These are phyloP conservation scores for Cantharis nigra DNA, from an alignment of 2,888 invertebrate species.

Conservation along the genomic window DNA sequence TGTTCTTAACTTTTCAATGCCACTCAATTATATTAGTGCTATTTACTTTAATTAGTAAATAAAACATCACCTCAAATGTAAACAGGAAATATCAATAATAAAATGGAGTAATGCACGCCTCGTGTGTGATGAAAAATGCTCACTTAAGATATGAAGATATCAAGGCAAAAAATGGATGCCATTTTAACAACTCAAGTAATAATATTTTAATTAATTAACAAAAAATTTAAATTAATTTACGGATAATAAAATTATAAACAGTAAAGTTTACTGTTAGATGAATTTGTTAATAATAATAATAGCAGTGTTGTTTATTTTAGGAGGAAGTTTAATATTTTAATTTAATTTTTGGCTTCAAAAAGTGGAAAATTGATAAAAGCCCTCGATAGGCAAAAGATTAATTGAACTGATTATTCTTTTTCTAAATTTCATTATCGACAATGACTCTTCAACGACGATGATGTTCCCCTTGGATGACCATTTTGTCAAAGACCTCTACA, in stretches of 20 bases:
- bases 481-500: constrained; percentile 12
- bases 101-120: background rate
- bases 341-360: background rate
- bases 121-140: background rate
- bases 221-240: background rate
- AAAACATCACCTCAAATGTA: constrained; percentile 7
- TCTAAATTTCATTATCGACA: constrained; percentile 1
- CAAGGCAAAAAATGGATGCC: background rate
- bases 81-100: background rate
- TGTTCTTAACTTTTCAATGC: constrained; percentile 32
- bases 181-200: background rate
- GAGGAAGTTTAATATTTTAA: too few relatives aligned
- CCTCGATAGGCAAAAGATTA: background rate
- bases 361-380: background rate
- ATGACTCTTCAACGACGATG: constrained; percentile 1
- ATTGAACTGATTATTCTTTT: background rate
- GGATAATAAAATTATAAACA: background rate
- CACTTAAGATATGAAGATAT: background rate
- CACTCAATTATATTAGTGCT: constrained; percentile 21
- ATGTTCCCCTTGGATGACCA: constrained; percentile 14
- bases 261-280: background rate
- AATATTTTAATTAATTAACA: background rate
- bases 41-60: constrained; percentile 12
- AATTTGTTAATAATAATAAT: background rate
- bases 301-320: background rate